Evolutionary conservation across 2,797 vertebrate genomes (phyloP), one percentile per base, ranked within the genome.

Genomic region (Pipistrellus pipistrellus): DNA sequence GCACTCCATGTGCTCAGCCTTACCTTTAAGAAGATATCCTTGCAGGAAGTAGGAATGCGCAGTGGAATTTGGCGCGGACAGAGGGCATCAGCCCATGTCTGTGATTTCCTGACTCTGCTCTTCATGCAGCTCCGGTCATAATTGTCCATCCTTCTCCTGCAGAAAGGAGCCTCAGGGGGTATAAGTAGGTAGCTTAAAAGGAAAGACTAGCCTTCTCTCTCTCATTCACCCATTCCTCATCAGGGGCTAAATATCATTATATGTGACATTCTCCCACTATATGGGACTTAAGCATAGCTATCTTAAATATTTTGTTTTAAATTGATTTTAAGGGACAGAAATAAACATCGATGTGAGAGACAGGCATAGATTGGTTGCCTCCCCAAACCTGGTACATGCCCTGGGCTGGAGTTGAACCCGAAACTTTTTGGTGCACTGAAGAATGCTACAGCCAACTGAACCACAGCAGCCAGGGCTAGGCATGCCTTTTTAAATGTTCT

Each of bases 221-320:
- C 20, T 57, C 83, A 41, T 80, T 85, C 59, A 88, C 75, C 35
- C 55, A 10, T 32, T 88, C 5, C 44, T 95, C 27, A 38, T 69
- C 15, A 83, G 41, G 51, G 94, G 48, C 82, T 85, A 17, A 38
- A 69, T 64, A 83, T 78, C 72, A 68, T 90, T 84, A 69, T 35
- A 10, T 32, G 64, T 68, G 17, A 18, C 20, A 23, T 68, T 92
- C 35, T 93, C 30, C 53, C 14, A 41, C 80, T 41, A 14, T 9
- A 4, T 23, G 64, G 51, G n/a, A 89, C 46, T 88, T 84, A 30
- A 90, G 30, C 14, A 8, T 76, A 68, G 73, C 25, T 76, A 7
- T 69, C 93, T 71, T 51, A 35, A 66, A 51, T 15, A 10, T 44
- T n/a, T 59, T 59, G 3, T 32, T 68, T 68, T 64, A 64, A 68